These are phyloP conservation scores for Bungarus multicinctus DNA, from an alignment of 2,113 vertebrate species.

Conservation along the genomic window DNA sequence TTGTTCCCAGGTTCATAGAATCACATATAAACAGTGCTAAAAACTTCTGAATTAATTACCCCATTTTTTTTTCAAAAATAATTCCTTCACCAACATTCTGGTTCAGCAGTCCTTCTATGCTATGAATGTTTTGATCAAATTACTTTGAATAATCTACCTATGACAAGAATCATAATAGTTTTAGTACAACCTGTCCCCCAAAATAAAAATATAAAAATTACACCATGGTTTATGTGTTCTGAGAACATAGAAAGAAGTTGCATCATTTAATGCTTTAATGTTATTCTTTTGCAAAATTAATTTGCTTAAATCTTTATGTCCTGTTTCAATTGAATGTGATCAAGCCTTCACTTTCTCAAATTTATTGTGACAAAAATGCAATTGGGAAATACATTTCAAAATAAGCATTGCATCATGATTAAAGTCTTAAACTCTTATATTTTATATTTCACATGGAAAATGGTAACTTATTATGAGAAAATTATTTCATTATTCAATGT, in stretches of 20 bases:
- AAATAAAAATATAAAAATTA: neutral
- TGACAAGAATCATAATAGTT: neutral
- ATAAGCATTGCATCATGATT: slow-evolving; percentile 25
- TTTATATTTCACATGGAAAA: slow-evolving; percentile 18
- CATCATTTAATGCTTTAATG: neutral
- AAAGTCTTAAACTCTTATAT: slow-evolving; percentile 28
- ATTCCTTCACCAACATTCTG: neutral
- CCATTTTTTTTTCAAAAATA: neutral
- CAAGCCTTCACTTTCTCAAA: too few relatives aligned
- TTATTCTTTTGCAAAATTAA: neutral
- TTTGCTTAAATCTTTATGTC: neutral
- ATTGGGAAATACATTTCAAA: neutral
- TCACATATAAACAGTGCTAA: neutral
- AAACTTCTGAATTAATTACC: too few relatives aligned
- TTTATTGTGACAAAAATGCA: neutral
- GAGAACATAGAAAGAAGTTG: neutral
- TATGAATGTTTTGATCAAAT: neutral
- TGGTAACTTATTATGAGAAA: slow-evolving; percentile 27
- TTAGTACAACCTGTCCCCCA: neutral
- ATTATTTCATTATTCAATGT: slow-evolving; percentile 37
- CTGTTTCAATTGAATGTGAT: too few relatives aligned
- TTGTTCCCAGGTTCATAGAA: neutral
- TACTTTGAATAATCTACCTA: neutral
- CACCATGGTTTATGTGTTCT: neutral
- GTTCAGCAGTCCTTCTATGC: neutral